phyloP scores from a whole-genome alignment of 35 echinoderm and acorn worm genomes.

The Ophioderma brevispina region DNA sequence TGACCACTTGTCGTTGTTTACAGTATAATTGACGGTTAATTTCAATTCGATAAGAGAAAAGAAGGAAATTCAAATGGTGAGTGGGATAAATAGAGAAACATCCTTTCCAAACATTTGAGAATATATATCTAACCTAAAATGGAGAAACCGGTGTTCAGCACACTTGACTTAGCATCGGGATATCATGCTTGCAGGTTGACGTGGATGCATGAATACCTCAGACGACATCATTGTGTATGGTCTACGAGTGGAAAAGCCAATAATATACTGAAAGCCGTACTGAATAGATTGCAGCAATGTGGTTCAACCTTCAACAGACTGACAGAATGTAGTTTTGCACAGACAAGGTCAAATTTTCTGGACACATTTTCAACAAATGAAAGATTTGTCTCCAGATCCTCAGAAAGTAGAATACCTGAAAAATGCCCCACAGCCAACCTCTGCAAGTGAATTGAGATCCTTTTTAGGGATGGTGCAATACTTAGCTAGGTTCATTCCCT shows the following conservation, averaged over 20 bases:
- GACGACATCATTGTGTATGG: conserved; percentile 86
- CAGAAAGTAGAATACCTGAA: conserved; percentile 22
- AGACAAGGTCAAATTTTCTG: conserved; percentile 52
- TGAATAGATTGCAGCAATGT: conserved; percentile 46
- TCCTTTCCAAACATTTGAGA: no score
- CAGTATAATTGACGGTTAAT: no score
- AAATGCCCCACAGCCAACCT: not conserved
- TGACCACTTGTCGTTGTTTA: no score
- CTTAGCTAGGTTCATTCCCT: conserved; percentile 45
- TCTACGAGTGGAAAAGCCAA: conserved; percentile 24
- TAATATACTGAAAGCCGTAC: conserved; percentile 43
- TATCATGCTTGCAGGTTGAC: conserved; percentile 53
- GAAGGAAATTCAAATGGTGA: no score
- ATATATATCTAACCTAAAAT: no score
- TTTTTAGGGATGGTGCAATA: conserved; percentile 54
- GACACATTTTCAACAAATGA: conserved; percentile 50
- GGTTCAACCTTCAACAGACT: conserved; percentile 43
- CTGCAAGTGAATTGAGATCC: conserved; percentile 47
- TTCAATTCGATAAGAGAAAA: no score
- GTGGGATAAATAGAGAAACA: no score
- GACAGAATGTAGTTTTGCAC: conserved; percentile 53
- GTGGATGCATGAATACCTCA: conserved; percentile 49
- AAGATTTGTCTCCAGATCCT: conserved; percentile 46
- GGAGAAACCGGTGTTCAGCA: no score
- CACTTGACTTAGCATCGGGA: no score